These are phyloP conservation scores for Prunella fulvescens DNA, from an alignment of 2,113 vertebrate species.

Conservation along the genomic window DNA sequence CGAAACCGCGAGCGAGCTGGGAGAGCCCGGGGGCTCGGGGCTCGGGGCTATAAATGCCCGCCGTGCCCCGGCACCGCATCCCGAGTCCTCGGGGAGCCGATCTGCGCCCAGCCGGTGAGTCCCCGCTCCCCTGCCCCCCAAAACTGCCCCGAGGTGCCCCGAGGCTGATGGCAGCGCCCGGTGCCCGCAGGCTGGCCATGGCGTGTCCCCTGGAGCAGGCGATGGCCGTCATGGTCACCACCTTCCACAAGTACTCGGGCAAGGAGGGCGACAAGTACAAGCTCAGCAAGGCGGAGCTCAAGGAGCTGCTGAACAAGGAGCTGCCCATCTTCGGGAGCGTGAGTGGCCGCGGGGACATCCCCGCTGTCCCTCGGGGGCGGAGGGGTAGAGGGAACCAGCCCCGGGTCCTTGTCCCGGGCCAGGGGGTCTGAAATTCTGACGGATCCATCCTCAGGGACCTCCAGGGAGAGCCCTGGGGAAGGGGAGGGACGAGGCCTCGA, in stretches of 20 bases:
- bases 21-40: background rate
- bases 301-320: slow-evolving; percentile 74
- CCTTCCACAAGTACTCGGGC: slow-evolving; percentile 78
- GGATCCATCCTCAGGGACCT: background rate
- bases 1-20: background rate
- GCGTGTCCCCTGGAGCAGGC: slow-evolving; percentile 54
- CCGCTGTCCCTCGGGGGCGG: accelerated
- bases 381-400: background rate
- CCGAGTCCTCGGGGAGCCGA: accelerated
- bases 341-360: background rate
- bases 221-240: background rate
- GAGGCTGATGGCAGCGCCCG: background rate
- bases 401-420: accelerated
- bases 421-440: background rate
- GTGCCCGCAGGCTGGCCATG: slow-evolving; percentile 4
- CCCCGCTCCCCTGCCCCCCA: background rate
- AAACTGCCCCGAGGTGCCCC: accelerated
- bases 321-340: slow-evolving; percentile 77
- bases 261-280: slow-evolving; percentile 68
- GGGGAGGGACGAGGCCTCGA: background rate
- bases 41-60: background rate
- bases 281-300: slow-evolving; percentile 80
- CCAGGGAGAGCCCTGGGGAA: background rate
- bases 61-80: accelerated
- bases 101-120: background rate